These are phyloP conservation scores for Boleophthalmus pectinirostris DNA, from an alignment of 2,113 vertebrate genomes.

Conservation along the genomic window DNA sequence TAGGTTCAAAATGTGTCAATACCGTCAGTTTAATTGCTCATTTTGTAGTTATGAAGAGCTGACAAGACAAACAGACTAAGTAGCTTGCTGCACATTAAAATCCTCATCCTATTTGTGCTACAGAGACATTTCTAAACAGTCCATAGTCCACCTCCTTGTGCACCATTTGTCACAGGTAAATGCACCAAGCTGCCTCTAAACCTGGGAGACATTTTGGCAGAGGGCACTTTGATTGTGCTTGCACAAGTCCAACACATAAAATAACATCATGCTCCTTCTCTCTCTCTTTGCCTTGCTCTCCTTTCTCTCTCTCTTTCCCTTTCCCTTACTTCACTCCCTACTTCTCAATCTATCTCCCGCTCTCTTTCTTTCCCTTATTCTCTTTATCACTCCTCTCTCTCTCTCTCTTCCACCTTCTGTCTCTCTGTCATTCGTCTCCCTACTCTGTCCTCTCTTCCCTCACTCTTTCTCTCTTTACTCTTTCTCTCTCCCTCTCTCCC, in stretches of 20 bases:
- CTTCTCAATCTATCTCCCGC: too few relatives aligned
- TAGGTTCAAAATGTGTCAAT: neutral
- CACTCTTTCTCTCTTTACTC: neutral
- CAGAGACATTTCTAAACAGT: neutral
- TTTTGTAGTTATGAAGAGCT: neutral
- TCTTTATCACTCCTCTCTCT: too few relatives aligned
- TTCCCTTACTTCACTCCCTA: neutral
- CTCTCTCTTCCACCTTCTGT: too few relatives aligned
- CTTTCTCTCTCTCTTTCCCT: conserved; percentile 15
- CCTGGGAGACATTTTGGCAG: conserved; percentile 53
- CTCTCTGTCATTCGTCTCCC: too few relatives aligned
- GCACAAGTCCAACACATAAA: conserved; percentile 46
- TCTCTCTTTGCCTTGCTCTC: neutral
- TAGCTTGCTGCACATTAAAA: neutral
- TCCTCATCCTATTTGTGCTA: neutral
- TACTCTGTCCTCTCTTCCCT: too few relatives aligned
- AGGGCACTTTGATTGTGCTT: conserved; percentile 46
- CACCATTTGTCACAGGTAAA: conserved; percentile 23
- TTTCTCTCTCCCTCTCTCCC: neutral
- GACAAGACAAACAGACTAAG: neutral
- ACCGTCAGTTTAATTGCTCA: neutral
- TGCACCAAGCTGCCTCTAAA: conserved; percentile 24
- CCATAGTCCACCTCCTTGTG: neutral
- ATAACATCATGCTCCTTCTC: conserved; percentile 42
- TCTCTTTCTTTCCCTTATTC: too few relatives aligned